Percentiles rank a stretch among this genome's conserved stretches.
phyloP scores from a whole-genome alignment of 2,797 vertebrate genomes.

The Sebastolobus altivelis region DNA sequence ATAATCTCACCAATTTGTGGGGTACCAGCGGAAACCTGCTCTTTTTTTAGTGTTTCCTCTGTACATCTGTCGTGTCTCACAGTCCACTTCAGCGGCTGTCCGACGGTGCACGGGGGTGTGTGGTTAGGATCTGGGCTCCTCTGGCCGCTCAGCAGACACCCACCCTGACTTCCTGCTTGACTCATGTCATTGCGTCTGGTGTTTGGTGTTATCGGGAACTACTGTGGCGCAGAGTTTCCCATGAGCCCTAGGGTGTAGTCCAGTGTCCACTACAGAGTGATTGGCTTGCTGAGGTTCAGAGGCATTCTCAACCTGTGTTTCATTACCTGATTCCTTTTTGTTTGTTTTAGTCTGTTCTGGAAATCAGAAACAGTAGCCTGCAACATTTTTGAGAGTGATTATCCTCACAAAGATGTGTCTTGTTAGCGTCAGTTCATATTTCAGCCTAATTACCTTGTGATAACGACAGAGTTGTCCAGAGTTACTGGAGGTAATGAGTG shows the following conservation, averaged over 20 bases:
- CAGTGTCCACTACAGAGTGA: constrained; percentile 60
- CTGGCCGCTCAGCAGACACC: constrained; percentile 77
- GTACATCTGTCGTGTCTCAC: constrained; percentile 69
- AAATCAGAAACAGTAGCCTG: constrained; percentile 79
- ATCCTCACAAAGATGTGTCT: constrained; percentile 67
- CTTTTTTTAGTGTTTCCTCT: constrained; percentile 69
- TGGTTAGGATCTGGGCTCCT: constrained; percentile 75
- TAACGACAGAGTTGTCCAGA: constrained; percentile 34
- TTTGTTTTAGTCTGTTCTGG: constrained; percentile 78
- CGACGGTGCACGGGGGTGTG: constrained; percentile 43
- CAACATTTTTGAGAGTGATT: constrained; percentile 70
- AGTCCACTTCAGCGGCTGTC: constrained; percentile 64
- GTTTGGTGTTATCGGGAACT: constrained; percentile 78
- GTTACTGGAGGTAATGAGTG: constrained; percentile 43
- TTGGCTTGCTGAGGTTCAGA: constrained; percentile 69
- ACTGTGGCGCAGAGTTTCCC: constrained; percentile 75
- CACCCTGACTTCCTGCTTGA: constrained; percentile 83
- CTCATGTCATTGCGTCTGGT: constrained; percentile 79
- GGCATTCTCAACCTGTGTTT: constrained; percentile 77
- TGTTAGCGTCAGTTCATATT: constrained; percentile 75
- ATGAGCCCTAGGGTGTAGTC: constrained; percentile 77
- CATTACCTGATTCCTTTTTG: constrained; percentile 78
- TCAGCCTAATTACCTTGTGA: constrained; percentile 65
- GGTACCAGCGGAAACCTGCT: constrained; percentile 64
- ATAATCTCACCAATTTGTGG: constrained; percentile 60